phyloP scores from a whole-genome alignment of 2,888 invertebrate genomes.

The Brenthis daphne region DNA sequence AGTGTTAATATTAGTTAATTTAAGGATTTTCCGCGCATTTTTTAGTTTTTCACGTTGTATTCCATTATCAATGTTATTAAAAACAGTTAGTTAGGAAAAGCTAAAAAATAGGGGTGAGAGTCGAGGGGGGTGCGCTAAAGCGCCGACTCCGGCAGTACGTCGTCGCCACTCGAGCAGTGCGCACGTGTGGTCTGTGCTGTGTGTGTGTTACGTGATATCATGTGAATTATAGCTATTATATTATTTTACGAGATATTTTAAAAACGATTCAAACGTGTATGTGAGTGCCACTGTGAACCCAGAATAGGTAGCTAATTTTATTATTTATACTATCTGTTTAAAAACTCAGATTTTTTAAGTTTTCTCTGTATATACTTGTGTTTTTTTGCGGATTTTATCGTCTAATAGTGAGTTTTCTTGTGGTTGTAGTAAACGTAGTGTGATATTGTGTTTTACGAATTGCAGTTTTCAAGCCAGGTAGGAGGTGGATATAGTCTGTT shows the following conservation, averaged over 20 bases:
- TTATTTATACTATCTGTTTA: not conserved
- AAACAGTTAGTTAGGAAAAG: constrained; percentile 22
- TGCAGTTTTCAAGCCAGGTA: constrained; percentile 5
- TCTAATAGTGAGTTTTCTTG: constrained; percentile 6
- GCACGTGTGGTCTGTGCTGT: constrained; percentile 43
- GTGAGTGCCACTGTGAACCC: constrained; percentile 4
- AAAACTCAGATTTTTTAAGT: not conserved
- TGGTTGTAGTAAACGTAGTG: not conserved
- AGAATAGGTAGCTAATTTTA: not conserved
- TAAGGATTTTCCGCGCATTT: too few relatives aligned
- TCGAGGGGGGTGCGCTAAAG: constrained; percentile 47
- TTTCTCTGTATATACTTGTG: not conserved
- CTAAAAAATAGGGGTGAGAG: constrained; percentile 38
- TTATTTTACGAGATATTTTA: not conserved
- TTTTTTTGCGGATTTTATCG: not conserved
- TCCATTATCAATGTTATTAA: not conserved
- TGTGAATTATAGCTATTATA: constrained; percentile 5
- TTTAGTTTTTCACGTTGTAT: not conserved
- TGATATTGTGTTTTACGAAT: not conserved
- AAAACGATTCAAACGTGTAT: not conserved
- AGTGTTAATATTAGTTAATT: too few relatives aligned
- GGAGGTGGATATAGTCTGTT: not conserved
- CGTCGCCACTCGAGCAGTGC: constrained; percentile 48
- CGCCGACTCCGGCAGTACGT: constrained; percentile 67
- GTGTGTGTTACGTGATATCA: constrained; percentile 38